Evolutionary conservation across 2,888 invertebrate genomes (phyloP).

Genomic region (Cantharis rustica): DNA sequence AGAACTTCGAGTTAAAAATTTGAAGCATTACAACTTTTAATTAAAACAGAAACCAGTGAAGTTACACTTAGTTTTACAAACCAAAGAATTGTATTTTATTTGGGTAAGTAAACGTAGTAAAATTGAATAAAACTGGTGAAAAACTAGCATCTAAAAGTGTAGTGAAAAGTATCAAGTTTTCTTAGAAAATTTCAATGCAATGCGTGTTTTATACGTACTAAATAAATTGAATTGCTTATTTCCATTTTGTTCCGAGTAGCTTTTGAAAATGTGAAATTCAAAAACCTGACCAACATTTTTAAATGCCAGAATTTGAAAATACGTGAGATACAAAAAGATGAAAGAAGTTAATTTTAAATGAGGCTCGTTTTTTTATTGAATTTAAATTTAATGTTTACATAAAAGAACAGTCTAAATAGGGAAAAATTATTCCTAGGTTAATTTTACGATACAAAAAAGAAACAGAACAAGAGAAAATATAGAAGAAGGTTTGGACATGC

Average conservation of each 20-base stretch:
- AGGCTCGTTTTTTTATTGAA: neutral
- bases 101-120: neutral
- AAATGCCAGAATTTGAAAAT: neutral
- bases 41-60: neutral
- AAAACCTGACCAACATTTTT: constrained; percentile 6
- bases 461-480: neutral
- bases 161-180: neutral
- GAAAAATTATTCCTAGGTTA: neutral
- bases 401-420: neutral
- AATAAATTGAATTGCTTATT: constrained; percentile 11
- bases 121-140: neutral
- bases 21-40: neutral
- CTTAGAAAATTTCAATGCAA: constrained; percentile 19
- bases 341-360: neutral
- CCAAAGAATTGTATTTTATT: neutral
- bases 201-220: constrained; percentile 1
- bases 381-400: neutral
- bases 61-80: neutral
- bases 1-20: neutral
- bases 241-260: neutral
- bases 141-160: neutral
- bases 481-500: neutral
- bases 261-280: constrained; percentile 12
- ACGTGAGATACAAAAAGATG: neutral
- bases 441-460: neutral